Percentiles rank a stretch among this genome's conserved stretches.
Evolutionary conservation across 2,113 vertebrate species (phyloP).

Genomic region (Butorides virescens): DNA sequence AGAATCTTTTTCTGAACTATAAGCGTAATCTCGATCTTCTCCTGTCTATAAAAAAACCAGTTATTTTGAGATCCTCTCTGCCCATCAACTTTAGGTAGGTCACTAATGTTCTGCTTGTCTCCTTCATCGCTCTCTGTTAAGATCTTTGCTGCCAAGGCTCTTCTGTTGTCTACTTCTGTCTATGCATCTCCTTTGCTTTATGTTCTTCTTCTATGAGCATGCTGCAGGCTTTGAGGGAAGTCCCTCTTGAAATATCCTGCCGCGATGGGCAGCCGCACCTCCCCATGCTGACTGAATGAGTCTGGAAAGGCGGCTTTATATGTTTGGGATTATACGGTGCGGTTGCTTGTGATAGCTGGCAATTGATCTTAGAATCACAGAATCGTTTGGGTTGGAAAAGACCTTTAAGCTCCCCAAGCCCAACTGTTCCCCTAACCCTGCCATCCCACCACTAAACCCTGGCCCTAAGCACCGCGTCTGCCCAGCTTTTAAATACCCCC

Average conservation of each 20-base stretch:
- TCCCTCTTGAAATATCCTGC: neutral
- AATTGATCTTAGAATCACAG: neutral
- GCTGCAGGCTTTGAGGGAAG: neutral
- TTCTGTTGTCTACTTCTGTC: neutral
- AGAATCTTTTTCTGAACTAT: neutral
- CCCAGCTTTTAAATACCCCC: too few relatives aligned
- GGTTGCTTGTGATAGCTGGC: neutral
- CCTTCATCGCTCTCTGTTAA: neutral
- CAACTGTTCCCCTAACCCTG: too few relatives aligned
- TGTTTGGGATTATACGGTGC: neutral
- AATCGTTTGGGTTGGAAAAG: too few relatives aligned
- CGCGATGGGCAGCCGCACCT: rapidly evolving
- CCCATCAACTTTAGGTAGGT: neutral
- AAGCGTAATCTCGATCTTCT: neutral
- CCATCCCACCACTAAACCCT: too few relatives aligned
- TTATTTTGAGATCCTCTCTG: neutral
- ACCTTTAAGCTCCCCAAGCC: too few relatives aligned
- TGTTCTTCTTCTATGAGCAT: neutral
- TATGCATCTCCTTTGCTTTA: neutral
- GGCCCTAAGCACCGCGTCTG: too few relatives aligned
- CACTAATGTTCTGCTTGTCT: neutral
- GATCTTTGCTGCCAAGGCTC: neutral
- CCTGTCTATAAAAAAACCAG: neutral
- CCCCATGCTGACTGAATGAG: neutral
- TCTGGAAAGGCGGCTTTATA: neutral